Percentiles rank a stretch among this genome's conserved stretches.
phyloP scores from a whole-genome alignment of 1,140 invertebrate species.

The Telenomus remus region DNA sequence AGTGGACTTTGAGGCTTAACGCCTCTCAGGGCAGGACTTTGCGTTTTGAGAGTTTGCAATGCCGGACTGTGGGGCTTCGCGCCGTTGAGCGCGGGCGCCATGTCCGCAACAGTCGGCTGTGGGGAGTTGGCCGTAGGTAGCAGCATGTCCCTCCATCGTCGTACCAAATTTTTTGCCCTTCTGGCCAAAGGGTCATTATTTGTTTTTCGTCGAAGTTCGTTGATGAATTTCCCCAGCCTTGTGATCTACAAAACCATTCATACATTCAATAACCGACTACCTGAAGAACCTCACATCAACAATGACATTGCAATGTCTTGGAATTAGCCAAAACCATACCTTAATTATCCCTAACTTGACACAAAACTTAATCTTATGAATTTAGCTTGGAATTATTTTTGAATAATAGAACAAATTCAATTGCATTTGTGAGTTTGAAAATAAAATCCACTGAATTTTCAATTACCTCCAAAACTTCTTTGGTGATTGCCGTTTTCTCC shows the following conservation, averaged over 20 bases:
- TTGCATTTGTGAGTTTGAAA: neutral
- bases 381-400: too few relatives aligned
- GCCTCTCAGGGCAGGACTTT: constrained; percentile 67
- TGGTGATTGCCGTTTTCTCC: constrained; percentile 94
- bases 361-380: too few relatives aligned
- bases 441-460: neutral
- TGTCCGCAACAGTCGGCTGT: constrained; percentile 66
- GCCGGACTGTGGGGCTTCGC: constrained; percentile 69
- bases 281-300: neutral
- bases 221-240: constrained; percentile 94
- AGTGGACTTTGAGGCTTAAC: constrained; percentile 72
- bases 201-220: constrained; percentile 91
- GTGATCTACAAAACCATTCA: constrained; percentile 77
- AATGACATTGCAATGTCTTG: too few relatives aligned
- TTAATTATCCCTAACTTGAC: too few relatives aligned
- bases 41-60: constrained; percentile 67
- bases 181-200: constrained; percentile 88
- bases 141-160: constrained; percentile 91
- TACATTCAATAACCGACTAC: neutral
- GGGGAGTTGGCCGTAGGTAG: constrained; percentile 76
- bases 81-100: constrained; percentile 71
- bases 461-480: constrained; percentile 93
- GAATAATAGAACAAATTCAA: too few relatives aligned
- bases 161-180: constrained; percentile 91
- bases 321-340: too few relatives aligned